Conservation (phyloP, 2,113 vertebrate species). For the Hystrix cristata region DNA sequence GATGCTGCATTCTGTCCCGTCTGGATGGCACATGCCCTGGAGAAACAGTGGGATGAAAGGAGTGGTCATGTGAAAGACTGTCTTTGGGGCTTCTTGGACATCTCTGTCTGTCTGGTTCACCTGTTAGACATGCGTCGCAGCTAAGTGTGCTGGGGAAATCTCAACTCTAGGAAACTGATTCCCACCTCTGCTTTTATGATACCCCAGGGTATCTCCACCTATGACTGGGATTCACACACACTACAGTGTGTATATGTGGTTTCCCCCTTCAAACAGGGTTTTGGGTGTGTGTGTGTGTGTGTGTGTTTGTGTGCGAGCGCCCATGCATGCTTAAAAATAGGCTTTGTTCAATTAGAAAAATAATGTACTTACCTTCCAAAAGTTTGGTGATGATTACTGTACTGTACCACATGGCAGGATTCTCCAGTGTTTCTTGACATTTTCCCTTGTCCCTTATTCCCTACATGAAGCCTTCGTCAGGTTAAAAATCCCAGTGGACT, state of each 20-base stretch:
- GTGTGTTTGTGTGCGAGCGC: background rate
- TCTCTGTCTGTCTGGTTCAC: slow-evolving; percentile 63
- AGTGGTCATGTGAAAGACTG: slow-evolving; percentile 40
- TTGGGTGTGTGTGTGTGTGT: background rate
- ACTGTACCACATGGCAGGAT: background rate
- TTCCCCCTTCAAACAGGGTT: background rate
- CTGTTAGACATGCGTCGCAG: slow-evolving; percentile 43
- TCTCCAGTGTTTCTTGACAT: background rate
- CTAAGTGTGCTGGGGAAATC: background rate
- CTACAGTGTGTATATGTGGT: background rate
- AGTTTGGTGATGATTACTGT: slow-evolving; percentile 21
- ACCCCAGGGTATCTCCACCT: background rate
- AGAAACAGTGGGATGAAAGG: slow-evolving; percentile 73
- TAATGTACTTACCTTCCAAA: background rate
- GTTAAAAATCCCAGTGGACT: slow-evolving; percentile 4
- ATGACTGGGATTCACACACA: background rate
- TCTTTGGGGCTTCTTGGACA: background rate
- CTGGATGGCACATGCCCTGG: slow-evolving; percentile 74
- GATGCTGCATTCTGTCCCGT: slow-evolving; percentile 64
- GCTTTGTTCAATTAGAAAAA: slow-evolving; percentile 43
- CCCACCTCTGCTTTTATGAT: slow-evolving; percentile 12
- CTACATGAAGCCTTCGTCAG: background rate
- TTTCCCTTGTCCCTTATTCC: background rate
- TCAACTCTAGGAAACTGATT: background rate
- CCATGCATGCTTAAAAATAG: background rate